Evolutionary conservation across 1,140 invertebrate species (phyloP).

Genomic region (Trinorchestia longiramus): DNA sequence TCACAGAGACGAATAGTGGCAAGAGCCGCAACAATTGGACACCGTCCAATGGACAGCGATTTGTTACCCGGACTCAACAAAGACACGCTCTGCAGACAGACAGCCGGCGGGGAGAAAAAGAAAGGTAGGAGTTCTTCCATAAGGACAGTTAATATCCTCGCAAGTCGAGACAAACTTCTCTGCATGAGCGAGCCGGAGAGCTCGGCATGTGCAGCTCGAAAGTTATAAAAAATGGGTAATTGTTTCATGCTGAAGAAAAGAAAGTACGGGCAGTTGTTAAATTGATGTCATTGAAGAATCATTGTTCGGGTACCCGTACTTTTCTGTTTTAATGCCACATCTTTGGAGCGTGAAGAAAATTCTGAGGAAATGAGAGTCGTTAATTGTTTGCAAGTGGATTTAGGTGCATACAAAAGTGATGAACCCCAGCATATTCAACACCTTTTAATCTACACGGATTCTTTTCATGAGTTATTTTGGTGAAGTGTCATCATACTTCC

Average conservation of each 20-base stretch:
- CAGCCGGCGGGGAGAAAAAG: neutral
- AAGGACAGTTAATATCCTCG: neutral
- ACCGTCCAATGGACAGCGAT: slow-evolving; percentile 38
- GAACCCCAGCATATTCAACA: no score
- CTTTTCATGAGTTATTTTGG: no score
- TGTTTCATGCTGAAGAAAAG: neutral
- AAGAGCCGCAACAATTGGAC: slow-evolving; percentile 53
- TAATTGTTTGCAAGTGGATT: neutral
- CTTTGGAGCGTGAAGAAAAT: neutral
- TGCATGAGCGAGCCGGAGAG: neutral
- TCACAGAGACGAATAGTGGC: slow-evolving; percentile 53
- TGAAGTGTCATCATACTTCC: no score
- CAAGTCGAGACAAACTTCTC: neutral
- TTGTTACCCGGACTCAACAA: slow-evolving; percentile 49
- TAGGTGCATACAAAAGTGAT: no score
- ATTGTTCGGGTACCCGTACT: neutral
- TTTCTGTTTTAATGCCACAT: neutral
- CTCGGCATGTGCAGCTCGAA: neutral
- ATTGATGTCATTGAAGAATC: neutral
- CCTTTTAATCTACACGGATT: no score
- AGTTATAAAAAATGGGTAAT: neutral
- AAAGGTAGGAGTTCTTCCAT: neutral
- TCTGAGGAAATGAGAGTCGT: neutral
- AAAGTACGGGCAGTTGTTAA: neutral
- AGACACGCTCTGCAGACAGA: slow-evolving; percentile 14